Conservation (phyloP, 2,797 vertebrate species). For the Ctenosaura bakeri region DNA sequence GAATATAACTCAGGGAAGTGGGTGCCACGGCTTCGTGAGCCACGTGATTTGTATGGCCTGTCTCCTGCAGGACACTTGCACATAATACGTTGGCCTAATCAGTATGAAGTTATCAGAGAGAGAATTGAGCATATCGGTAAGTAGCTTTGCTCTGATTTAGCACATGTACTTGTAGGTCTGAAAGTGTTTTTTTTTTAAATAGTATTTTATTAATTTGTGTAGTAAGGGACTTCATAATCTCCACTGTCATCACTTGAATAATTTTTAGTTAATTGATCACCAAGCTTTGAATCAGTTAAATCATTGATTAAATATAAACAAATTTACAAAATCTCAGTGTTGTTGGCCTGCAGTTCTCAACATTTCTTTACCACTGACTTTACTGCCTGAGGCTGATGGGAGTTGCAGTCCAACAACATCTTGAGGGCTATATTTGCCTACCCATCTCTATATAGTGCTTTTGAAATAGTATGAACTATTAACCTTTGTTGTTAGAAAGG, state of each 20-base stretch:
- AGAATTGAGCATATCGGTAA: constrained; percentile 82
- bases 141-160: constrained; percentile 35
- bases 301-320: constrained; percentile 5
- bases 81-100: constrained; percentile 80
- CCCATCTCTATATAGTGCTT: neutral
- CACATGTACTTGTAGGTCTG: neutral
- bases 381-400: too few relatives aligned
- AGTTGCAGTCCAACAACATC: too few relatives aligned
- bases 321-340: neutral
- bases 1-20: constrained; percentile 74
- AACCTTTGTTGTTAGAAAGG: neutral
- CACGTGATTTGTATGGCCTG: constrained; percentile 75
- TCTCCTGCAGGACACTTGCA: constrained; percentile 70
- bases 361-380: too few relatives aligned
- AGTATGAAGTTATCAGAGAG: constrained; percentile 80
- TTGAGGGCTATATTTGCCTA: too few relatives aligned
- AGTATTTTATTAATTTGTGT: neutral
- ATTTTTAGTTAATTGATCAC: neutral
- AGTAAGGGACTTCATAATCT: neutral
- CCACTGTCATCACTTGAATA: neutral
- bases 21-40: constrained; percentile 72
- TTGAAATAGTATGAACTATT: neutral
- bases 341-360: too few relatives aligned
- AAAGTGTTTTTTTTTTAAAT: neutral
- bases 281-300: neutral